Conservation (phyloP, 2,113 vertebrate species). For the Microtus pennsylvanicus region DNA sequence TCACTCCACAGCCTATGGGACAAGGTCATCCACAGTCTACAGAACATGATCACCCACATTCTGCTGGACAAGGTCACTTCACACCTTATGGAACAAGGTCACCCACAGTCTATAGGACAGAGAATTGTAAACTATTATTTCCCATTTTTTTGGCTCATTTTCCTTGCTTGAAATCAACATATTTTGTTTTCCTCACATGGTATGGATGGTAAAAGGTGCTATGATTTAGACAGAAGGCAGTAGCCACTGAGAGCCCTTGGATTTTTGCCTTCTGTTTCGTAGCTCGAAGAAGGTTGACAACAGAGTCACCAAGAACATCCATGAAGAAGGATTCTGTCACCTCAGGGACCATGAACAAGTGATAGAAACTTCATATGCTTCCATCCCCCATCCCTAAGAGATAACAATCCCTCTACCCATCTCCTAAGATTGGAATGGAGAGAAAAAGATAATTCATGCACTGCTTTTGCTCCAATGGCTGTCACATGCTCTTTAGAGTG, state of each 20-base stretch:
- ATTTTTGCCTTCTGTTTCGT: background rate
- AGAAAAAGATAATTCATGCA: background rate
- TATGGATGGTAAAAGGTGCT: background rate
- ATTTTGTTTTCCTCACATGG: background rate
- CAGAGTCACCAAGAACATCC: background rate
- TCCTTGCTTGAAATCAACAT: background rate
- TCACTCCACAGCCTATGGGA: too few species aligned
- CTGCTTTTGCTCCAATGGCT: background rate
- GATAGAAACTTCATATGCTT: background rate
- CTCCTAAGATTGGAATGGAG: background rate
- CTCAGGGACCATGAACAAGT: background rate
- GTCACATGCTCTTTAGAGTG: background rate
- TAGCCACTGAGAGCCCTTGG: background rate
- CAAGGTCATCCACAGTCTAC: too few species aligned
- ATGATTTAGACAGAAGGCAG: background rate
- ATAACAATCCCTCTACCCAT: background rate
- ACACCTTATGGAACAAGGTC: too few species aligned
- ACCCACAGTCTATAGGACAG: background rate
- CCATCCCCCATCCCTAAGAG: background rate
- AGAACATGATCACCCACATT: too few species aligned
- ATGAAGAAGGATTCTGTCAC: background rate
- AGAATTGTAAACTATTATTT: background rate
- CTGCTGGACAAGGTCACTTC: too few species aligned
- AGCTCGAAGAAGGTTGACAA: background rate
- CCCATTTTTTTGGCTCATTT: background rate